Evolutionary conservation across 2,888 invertebrate genomes (phyloP).

Genomic region (Byasa hedistus): DNA sequence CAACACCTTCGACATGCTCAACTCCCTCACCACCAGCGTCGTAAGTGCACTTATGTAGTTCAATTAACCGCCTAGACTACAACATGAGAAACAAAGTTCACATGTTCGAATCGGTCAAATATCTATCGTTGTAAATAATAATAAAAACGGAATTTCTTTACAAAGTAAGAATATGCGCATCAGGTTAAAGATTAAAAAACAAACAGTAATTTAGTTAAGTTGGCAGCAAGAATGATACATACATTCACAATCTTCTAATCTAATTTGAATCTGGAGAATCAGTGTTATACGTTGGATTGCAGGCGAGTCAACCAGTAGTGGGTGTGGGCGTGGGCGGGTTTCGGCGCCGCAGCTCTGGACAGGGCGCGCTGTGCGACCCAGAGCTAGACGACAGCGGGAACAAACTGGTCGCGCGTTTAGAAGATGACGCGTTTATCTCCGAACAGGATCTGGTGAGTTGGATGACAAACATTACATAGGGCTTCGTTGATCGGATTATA

Average conservation of each 20-base stretch:
- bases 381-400: slow-evolving; percentile 76
- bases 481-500: background rate
- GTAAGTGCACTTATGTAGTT: slow-evolving; percentile 47
- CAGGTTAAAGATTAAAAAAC: too few relatives aligned
- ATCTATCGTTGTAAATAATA: too few relatives aligned
- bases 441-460: slow-evolving; percentile 72
- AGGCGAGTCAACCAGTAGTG: slow-evolving; percentile 72
- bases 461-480: too few relatives aligned
- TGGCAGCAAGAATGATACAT: too few relatives aligned
- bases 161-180: too few relatives aligned
- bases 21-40: slow-evolving; percentile 75
- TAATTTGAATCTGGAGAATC: too few relatives aligned
- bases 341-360: slow-evolving; percentile 69
- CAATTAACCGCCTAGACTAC: too few relatives aligned
- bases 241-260: too few relatives aligned
- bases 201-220: too few relatives aligned
- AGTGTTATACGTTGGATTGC: slow-evolving; percentile 24
- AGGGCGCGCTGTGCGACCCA: slow-evolving; percentile 68
- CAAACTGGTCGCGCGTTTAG: slow-evolving; percentile 72
- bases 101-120: too few relatives aligned
- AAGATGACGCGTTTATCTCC: slow-evolving; percentile 77
- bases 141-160: too few relatives aligned
- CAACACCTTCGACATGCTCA: slow-evolving; percentile 77
- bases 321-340: slow-evolving; percentile 57
- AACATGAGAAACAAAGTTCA: too few relatives aligned